Evolutionary conservation across 1,140 invertebrate genomes (phyloP).

Genomic region (Polypedilum vanderplanki): DNA sequence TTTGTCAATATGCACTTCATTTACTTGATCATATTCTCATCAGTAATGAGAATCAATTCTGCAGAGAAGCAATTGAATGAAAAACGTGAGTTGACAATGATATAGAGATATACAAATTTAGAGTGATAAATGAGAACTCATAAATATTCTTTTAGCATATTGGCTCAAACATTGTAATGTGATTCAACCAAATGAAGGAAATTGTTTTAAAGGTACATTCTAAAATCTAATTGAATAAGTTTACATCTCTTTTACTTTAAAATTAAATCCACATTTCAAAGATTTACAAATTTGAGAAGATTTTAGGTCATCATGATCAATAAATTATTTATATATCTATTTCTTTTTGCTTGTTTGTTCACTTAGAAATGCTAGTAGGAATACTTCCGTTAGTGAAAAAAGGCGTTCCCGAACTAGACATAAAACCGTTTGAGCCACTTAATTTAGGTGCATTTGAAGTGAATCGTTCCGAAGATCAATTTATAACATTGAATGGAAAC

Average conservation of each 20-base stretch:
- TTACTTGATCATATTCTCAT: neutral
- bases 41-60: neutral
- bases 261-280: too few relatives aligned
- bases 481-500: conserved; percentile 44
- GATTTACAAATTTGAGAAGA: too few relatives aligned
- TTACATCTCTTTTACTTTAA: too few relatives aligned
- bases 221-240: too few relatives aligned
- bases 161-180: conserved; percentile 42
- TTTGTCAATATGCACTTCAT: neutral
- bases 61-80: neutral
- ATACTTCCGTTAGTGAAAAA: conserved; percentile 40
- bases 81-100: neutral
- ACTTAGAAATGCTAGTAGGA: conserved; percentile 37
- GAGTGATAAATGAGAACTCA: neutral
- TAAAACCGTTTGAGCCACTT: conserved; percentile 46
- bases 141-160: conserved; percentile 33
- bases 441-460: conserved; percentile 46
- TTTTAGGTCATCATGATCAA: neutral
- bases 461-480: conserved; percentile 44
- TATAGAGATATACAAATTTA: neutral
- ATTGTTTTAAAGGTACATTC: conserved; percentile 37
- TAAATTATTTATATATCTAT: neutral
- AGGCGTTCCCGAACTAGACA: conserved; percentile 47
- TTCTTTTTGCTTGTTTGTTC: neutral
- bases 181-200: conserved; percentile 40